These are phyloP conservation scores for Helogale parvula DNA, from an alignment of 2,113 vertebrate species.

Conservation along the genomic window DNA sequence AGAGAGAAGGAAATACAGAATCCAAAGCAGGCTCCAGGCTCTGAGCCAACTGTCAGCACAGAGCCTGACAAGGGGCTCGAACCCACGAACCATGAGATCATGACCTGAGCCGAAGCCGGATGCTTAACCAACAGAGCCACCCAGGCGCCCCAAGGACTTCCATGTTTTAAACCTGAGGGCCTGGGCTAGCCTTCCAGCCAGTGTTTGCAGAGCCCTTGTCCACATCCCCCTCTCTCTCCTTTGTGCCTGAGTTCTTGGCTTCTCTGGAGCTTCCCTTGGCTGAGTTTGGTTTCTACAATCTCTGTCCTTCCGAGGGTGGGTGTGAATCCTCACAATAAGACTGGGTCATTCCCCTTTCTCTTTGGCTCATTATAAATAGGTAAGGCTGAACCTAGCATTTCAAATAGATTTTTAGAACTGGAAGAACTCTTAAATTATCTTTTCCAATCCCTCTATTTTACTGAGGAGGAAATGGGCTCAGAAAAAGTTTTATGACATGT, in stretches of 20 bases:
- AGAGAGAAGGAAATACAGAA: too few species aligned
- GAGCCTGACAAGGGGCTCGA: too few species aligned
- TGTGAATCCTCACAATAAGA: neutral
- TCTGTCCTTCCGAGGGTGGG: neutral
- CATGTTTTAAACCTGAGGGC: neutral
- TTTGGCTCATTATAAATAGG: constrained; percentile 1
- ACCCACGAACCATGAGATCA: too few species aligned
- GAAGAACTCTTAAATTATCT: constrained; percentile 16
- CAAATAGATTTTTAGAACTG: constrained; percentile 18
- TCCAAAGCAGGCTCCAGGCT: too few species aligned
- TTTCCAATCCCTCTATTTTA: neutral
- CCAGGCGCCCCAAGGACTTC: neutral
- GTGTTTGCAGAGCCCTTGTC: neutral
- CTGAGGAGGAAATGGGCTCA: neutral
- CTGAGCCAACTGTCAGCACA: too few species aligned
- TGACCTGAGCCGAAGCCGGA: too few species aligned
- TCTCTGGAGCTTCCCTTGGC: neutral
- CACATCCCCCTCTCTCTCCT: neutral
- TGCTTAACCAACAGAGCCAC: too few species aligned
- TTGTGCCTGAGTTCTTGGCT: neutral
- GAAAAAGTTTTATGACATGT: neutral
- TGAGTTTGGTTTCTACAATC: neutral
- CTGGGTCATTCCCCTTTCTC: neutral
- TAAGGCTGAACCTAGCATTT: neutral
- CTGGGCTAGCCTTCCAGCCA: neutral